Evolutionary conservation across 2,113 vertebrate species (phyloP).

Genomic region (Gallinago media): DNA sequence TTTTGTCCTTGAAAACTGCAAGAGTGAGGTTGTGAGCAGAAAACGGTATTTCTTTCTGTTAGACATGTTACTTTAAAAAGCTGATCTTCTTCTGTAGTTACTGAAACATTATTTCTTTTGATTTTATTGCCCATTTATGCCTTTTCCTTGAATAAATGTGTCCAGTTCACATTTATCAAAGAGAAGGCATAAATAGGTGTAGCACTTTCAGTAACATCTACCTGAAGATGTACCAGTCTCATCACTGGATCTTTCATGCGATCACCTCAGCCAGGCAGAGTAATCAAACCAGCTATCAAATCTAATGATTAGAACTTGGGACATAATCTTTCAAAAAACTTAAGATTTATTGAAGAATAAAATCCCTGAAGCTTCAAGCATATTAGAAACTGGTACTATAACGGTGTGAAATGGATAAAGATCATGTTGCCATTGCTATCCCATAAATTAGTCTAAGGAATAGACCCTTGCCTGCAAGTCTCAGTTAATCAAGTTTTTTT

Average conservation of each 20-base stretch:
- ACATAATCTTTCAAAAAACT: not conserved
- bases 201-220: not conserved
- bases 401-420: not conserved
- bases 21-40: not conserved
- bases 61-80: not conserved
- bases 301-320: constrained; percentile 21
- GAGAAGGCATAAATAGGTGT: not conserved
- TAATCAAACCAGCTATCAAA: constrained; percentile 32
- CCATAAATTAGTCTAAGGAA: constrained; percentile 6
- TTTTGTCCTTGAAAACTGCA: constrained; percentile 53
- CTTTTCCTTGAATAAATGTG: constrained; percentile 40
- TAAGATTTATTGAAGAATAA: constrained; percentile 46
- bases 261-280: constrained; percentile 24
- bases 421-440: not conserved
- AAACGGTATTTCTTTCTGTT: not conserved
- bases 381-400: not conserved
- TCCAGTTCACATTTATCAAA: constrained; percentile 43
- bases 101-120: constrained; percentile 66
- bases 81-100: constrained; percentile 17
- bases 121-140: constrained; percentile 57
- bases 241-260: not conserved
- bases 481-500: not conserved
- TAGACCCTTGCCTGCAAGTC: not conserved
- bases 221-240: not conserved
- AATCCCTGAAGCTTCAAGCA: not conserved